These are phyloP conservation scores for Catostomus latipinnis DNA, from an alignment of 2,797 vertebrate genomes.

Conservation along the genomic window DNA sequence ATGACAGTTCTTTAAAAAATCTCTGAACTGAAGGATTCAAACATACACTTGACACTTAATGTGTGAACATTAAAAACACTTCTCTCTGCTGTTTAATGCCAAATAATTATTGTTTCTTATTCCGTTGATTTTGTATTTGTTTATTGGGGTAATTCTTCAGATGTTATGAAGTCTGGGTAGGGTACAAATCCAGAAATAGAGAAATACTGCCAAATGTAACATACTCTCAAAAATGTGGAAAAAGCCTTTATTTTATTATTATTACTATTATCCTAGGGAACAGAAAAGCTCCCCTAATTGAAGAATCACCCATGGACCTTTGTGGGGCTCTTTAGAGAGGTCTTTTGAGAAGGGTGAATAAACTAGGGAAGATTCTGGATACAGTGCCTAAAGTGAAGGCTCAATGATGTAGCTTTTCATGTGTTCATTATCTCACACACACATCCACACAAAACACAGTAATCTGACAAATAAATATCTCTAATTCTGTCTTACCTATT, in stretches of 20 bases:
- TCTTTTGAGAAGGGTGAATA: conserved; percentile 9
- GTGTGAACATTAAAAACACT: conserved; percentile 19
- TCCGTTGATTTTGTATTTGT: background rate
- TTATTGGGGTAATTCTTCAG: background rate
- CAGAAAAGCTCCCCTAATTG: too few relatives aligned
- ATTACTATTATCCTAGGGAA: too few relatives aligned
- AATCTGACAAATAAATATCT: too few relatives aligned
- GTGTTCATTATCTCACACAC: background rate
- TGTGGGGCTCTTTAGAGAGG: background rate
- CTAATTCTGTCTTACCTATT: background rate
- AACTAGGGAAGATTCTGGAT: background rate
- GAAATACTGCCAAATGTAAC: too few relatives aligned
- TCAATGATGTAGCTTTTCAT: background rate
- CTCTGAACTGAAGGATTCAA: conserved; percentile 39
- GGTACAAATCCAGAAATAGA: too few relatives aligned
- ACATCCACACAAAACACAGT: background rate
- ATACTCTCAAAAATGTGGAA: too few relatives aligned
- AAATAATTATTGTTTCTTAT: conserved; percentile 6
- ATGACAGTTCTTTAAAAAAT: conserved; percentile 48
- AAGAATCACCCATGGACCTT: background rate
- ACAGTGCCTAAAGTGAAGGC: background rate
- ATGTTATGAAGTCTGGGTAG: too few relatives aligned
- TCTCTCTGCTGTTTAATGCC: conserved; percentile 18
- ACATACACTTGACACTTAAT: conserved; percentile 26
- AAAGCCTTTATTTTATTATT: too few relatives aligned